Evolutionary conservation across 1,140 invertebrate species (phyloP).

Genomic region (Melipona quadrifasciata): DNA sequence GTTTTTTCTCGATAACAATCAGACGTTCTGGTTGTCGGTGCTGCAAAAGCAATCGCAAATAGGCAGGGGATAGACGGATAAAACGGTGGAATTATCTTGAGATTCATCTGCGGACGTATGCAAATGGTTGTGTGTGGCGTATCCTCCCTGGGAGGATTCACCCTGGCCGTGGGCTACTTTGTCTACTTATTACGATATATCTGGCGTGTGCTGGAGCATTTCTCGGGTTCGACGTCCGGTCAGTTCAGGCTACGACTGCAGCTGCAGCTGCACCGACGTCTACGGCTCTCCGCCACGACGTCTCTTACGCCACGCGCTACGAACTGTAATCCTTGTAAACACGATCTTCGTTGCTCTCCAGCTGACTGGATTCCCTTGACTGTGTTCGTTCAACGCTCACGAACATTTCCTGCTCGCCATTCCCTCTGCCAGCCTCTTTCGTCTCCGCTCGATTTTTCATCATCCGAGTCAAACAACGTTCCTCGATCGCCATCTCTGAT

Average conservation of each 20-base stretch:
- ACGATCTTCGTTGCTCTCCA: constrained; percentile 30
- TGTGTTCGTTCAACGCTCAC: neutral
- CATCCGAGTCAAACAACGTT: neutral
- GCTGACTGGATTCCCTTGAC: constrained; percentile 19
- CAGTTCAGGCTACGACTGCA: constrained; percentile 66
- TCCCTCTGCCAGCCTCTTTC: neutral
- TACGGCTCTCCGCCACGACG: neutral
- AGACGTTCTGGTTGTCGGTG: neutral
- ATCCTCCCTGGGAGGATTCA: constrained; percentile 44
- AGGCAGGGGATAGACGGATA: neutral
- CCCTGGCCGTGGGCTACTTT: constrained; percentile 66
- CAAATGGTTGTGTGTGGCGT: constrained; percentile 12
- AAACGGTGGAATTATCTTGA: neutral
- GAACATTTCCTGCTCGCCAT: constrained; percentile 4
- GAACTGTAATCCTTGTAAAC: constrained; percentile 40
- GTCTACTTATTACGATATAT: constrained; percentile 77
- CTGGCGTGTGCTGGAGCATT: constrained; percentile 68
- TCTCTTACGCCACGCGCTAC: constrained; percentile 33
- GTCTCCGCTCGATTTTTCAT: constrained; percentile 1
- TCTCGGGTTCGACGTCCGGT: constrained; percentile 80
- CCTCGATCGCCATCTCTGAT: neutral
- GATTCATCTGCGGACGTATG: constrained; percentile 23
- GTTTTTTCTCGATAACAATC: neutral
- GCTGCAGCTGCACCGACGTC: constrained; percentile 31
- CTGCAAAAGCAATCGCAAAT: neutral